A percentile compares a stretch with the other conserved stretches of the same genome.
phyloP scores from a whole-genome alignment of 2,113 vertebrate genomes.

The Lagopus leucura region DNA sequence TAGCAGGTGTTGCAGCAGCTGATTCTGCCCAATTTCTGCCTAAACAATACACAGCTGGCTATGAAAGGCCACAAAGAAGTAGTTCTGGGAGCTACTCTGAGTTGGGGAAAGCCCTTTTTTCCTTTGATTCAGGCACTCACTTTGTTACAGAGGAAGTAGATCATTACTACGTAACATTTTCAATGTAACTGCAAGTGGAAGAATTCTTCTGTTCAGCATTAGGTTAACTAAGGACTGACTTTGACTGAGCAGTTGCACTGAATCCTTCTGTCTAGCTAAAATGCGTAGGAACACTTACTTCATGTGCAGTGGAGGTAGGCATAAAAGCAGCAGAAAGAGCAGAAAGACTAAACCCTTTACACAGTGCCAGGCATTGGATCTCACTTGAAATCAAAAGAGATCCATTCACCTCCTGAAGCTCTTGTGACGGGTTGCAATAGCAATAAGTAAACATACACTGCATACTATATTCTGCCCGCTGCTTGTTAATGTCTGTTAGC shows the following conservation, averaged over 20 bases:
- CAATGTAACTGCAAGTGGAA: background rate
- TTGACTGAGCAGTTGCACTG: background rate
- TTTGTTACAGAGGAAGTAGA: background rate
- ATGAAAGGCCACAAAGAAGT: background rate
- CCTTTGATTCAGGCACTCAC: background rate
- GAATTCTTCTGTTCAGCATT: background rate
- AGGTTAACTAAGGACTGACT: background rate
- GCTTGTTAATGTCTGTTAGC: background rate
- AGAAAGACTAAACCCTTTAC: background rate
- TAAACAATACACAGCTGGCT: slow-evolving; percentile 4
- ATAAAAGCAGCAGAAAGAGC: background rate
- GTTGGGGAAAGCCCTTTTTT: background rate
- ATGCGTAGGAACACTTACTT: background rate
- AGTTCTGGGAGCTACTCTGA: background rate
- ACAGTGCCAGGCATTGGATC: background rate
- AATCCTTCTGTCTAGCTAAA: background rate
- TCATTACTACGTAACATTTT: background rate
- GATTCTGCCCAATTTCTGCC: slow-evolving; percentile 18
- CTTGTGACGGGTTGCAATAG: background rate
- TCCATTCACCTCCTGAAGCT: background rate
- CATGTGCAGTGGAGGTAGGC: background rate
- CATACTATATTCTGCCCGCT: background rate
- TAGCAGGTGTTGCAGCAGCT: slow-evolving; percentile 50
- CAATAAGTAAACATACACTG: background rate
- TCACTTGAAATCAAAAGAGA: background rate